phyloP scores from a whole-genome alignment of 2,888 invertebrate species.

The Atethmia centrago region DNA sequence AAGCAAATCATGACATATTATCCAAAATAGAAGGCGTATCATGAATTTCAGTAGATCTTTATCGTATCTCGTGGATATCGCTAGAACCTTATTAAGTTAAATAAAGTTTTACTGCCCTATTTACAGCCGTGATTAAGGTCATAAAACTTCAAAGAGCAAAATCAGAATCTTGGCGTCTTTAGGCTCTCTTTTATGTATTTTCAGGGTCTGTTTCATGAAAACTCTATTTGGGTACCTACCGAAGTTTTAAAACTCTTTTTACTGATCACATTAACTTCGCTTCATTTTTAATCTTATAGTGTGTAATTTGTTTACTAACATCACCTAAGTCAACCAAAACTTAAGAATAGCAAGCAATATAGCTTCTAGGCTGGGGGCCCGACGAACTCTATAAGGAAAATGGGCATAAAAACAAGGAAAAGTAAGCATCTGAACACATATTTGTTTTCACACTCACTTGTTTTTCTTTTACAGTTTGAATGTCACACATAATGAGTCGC shows the following conservation, averaged over 20 bases:
- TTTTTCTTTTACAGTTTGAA: conserved; percentile 44
- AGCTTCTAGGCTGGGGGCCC: background rate
- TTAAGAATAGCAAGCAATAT: background rate
- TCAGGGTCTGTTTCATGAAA: background rate
- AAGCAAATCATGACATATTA: background rate
- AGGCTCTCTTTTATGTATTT: background rate
- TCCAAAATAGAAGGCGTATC: background rate
- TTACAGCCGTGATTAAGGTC: background rate
- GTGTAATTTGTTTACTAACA: background rate
- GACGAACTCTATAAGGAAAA: conserved; percentile 47
- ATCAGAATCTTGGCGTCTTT: background rate
- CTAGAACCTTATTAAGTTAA: background rate
- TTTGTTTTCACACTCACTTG: conserved; percentile 58
- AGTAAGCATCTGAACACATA: conserved; percentile 50
- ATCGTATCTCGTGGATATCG: background rate
- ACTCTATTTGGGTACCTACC: background rate
- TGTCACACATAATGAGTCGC: conserved; percentile 18
- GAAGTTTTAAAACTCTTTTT: background rate
- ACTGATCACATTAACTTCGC: background rate
- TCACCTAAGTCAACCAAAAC: conserved; percentile 4
- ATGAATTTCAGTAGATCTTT: background rate
- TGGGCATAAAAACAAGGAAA: conserved; percentile 47
- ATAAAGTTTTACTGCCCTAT: background rate
- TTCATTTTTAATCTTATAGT: background rate
- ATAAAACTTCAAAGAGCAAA: background rate